Percentiles rank a stretch among this genome's conserved stretches.
These are phyloP conservation scores for Deladenus siricidicola DNA, from an alignment of 2,888 invertebrate species.

Conservation along the genomic window DNA sequence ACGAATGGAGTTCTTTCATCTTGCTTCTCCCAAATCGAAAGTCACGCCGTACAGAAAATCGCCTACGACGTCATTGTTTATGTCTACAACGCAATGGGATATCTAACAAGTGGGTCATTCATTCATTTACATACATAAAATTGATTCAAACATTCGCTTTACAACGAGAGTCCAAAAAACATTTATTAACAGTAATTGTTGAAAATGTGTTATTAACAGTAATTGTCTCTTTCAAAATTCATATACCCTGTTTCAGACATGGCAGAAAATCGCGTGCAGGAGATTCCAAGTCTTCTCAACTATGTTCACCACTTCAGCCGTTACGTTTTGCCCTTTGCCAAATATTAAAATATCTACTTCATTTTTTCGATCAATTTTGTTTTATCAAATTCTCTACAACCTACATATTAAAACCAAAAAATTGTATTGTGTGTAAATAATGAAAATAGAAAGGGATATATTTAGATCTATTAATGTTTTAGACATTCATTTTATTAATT, in stretches of 20 bases:
- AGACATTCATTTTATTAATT: too few relatives aligned
- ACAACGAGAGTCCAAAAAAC: too few relatives aligned
- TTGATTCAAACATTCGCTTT: too few relatives aligned
- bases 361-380: too few relatives aligned
- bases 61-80: conserved; percentile 43
- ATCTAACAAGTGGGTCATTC: conserved; percentile 18
- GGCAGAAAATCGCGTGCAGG: conserved; percentile 24
- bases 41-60: conserved; percentile 47
- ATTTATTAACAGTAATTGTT: too few relatives aligned
- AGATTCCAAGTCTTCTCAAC: conserved; percentile 42
- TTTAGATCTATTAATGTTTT: too few relatives aligned
- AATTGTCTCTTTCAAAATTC: conserved; percentile 6
- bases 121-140: background rate
- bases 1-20: conserved; percentile 47
- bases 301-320: conserved; percentile 42
- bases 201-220: too few relatives aligned
- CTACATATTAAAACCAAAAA: too few relatives aligned
- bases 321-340: conserved; percentile 46
- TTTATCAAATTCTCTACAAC: too few relatives aligned
- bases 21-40: conserved; percentile 51
- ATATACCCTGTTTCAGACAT: conserved; percentile 10
- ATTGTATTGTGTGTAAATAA: too few relatives aligned
- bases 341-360: too few relatives aligned
- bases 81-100: conserved; percentile 40
- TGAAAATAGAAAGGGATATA: too few relatives aligned